These are phyloP conservation scores for Salarias fasciatus DNA, from an alignment of 2,797 vertebrate species.

Conservation along the genomic window DNA sequence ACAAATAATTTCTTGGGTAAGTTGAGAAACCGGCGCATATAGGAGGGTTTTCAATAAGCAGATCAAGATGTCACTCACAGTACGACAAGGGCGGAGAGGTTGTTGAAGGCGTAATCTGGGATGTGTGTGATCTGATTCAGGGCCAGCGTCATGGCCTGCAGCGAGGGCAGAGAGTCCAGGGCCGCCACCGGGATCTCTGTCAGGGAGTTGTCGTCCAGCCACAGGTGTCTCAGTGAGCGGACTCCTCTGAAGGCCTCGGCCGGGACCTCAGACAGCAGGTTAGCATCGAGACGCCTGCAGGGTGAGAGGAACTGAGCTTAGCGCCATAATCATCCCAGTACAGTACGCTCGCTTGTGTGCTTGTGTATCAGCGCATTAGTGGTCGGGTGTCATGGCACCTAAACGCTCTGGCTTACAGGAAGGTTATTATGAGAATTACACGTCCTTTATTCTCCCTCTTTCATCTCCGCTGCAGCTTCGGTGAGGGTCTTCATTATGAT, in stretches of 20 bases:
- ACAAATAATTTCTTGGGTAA: slow-evolving; percentile 28
- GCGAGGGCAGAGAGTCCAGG: slow-evolving; percentile 88
- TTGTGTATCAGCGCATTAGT: slow-evolving; percentile 31
- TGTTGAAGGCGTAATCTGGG: slow-evolving; percentile 92
- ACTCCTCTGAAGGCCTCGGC: slow-evolving; percentile 90
- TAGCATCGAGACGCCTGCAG: slow-evolving; percentile 94
- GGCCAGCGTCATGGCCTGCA: slow-evolving; percentile 97
- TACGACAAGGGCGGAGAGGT: slow-evolving; percentile 94
- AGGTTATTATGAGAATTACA: slow-evolving; percentile 68
- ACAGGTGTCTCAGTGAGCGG: slow-evolving; percentile 91
- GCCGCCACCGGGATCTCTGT: slow-evolving; percentile 91
- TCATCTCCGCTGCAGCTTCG: slow-evolving; percentile 60
- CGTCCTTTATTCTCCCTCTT: slow-evolving; percentile 58
- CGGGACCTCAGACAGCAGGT: slow-evolving; percentile 92
- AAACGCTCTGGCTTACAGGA: slow-evolving; percentile 56
- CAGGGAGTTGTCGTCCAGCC: slow-evolving; percentile 94
- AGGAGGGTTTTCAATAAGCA: slow-evolving; percentile 30
- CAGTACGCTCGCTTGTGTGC: slow-evolving; percentile 34
- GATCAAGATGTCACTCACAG: slow-evolving; percentile 85
- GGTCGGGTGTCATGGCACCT: slow-evolving; percentile 43
- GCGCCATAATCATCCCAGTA: slow-evolving; percentile 51
- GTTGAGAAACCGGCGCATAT: slow-evolving; percentile 21
- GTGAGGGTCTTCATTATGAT: slow-evolving; percentile 61
- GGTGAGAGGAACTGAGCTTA: slow-evolving; percentile 55
- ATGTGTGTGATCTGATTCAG: slow-evolving; percentile 93